Percentiles rank a stretch among this genome's conserved stretches.
Evolutionary conservation across 2,797 vertebrate species (phyloP).

Genomic region (Diplodus sargus): DNA sequence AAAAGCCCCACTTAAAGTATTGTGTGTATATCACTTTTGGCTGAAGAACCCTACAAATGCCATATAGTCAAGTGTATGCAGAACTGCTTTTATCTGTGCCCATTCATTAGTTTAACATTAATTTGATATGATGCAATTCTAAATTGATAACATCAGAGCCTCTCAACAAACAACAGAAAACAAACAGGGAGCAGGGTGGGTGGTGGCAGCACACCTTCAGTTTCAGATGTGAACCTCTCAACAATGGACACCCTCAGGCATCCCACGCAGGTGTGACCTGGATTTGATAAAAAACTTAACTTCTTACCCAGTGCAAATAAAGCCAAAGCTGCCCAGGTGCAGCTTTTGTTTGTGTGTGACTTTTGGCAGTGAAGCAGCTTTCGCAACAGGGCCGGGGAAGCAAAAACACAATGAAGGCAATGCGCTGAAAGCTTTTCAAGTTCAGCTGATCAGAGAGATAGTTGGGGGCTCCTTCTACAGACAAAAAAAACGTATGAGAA

Average conservation of each 20-base stretch:
- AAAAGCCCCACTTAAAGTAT: background rate
- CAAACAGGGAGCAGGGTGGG: constrained; percentile 63
- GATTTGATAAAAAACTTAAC: constrained; percentile 83
- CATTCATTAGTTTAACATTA: background rate
- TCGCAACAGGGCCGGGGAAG: constrained; percentile 65
- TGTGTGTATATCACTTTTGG: background rate
- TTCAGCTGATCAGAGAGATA: constrained; percentile 63
- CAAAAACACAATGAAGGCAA: constrained; percentile 61
- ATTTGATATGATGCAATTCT: constrained; percentile 21
- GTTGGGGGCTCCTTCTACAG: constrained; percentile 14
- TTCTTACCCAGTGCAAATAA: constrained; percentile 85
- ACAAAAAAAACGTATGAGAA: background rate
- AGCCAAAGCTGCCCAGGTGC: constrained; percentile 85
- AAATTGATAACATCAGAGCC: constrained; percentile 39
- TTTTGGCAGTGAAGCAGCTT: constrained; percentile 82
- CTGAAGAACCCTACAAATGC: background rate
- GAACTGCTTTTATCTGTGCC: background rate
- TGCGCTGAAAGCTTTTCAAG: constrained; percentile 47
- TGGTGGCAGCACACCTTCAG: constrained; percentile 75
- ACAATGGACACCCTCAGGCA: constrained; percentile 84
- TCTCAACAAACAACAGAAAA: constrained; percentile 62
- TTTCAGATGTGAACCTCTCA: constrained; percentile 79
- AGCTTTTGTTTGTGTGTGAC: constrained; percentile 87
- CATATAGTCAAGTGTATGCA: background rate
- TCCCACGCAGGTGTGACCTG: constrained; percentile 87